phyloP scores from a whole-genome alignment of 2,113 vertebrate genomes.

The Turdus rufiventris region DNA sequence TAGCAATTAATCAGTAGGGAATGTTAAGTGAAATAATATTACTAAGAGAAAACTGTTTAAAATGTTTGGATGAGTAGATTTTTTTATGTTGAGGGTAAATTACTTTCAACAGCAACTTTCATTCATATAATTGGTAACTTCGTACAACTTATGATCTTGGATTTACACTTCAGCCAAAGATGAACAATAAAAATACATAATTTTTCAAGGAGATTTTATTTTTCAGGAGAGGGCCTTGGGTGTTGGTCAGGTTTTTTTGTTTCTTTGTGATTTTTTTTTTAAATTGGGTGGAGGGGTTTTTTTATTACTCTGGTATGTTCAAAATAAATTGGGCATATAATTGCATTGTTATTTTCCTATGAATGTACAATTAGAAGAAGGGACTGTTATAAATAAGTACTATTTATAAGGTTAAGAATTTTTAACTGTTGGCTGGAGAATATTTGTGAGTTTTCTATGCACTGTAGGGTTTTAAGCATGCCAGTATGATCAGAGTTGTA shows the following conservation, averaged over 20 bases:
- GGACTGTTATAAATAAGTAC: background rate
- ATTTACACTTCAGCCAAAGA: background rate
- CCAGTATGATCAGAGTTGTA: constrained; percentile 42
- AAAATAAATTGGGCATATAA: background rate
- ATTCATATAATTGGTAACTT: background rate
- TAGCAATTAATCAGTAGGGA: background rate
- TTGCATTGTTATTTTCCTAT: background rate
- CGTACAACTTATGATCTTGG: background rate
- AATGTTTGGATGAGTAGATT: background rate
- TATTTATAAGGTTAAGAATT: background rate
- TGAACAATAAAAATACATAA: background rate
- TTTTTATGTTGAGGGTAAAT: background rate
- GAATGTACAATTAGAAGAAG: background rate
- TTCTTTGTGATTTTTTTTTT: background rate
- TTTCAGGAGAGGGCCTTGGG: background rate
- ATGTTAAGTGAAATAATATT: background rate
- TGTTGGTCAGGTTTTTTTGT: background rate
- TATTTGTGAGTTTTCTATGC: background rate
- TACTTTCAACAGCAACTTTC: background rate
- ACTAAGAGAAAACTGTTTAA: background rate
- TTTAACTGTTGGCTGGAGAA: background rate
- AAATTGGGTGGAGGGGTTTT: background rate
- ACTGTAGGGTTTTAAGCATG: background rate
- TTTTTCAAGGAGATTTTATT: background rate
- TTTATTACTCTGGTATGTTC: background rate